Evolutionary conservation across 2,797 vertebrate genomes (phyloP).

Genomic region (Menidia menidia): DNA sequence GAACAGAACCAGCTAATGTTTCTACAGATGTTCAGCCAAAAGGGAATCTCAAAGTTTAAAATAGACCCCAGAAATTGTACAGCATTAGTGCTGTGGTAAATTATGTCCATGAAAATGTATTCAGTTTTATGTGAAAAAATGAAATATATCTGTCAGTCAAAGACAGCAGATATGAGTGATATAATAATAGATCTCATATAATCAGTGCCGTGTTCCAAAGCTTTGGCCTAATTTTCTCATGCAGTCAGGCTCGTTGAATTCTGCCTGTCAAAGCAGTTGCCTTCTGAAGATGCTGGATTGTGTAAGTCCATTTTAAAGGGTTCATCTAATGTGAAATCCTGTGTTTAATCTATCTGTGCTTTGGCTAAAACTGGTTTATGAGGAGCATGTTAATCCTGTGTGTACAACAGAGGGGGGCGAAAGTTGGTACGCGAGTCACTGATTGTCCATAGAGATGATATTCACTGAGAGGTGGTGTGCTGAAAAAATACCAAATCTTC

Average conservation of each 20-base stretch:
- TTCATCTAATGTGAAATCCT: constrained; percentile 65
- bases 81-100: constrained; percentile 41
- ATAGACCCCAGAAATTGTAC: constrained; percentile 55
- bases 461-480: neutral
- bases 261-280: neutral
- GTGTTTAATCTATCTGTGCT: constrained; percentile 68
- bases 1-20: constrained; percentile 43
- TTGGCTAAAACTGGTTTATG: constrained; percentile 64
- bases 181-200: constrained; percentile 21
- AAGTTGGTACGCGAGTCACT: constrained; percentile 12
- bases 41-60: constrained; percentile 48
- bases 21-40: constrained; percentile 30
- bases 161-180: constrained; percentile 3
- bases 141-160: constrained; percentile 17
- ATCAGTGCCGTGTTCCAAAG: constrained; percentile 17
- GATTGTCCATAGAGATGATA: constrained; percentile 9
- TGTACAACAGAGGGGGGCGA: constrained; percentile 14
- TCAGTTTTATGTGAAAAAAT: neutral
- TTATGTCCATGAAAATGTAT: constrained; percentile 29
- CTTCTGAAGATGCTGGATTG: constrained; percentile 38
- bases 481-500: constrained; percentile 32
- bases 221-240: constrained; percentile 15
- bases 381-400: constrained; percentile 67
- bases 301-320: constrained; percentile 54
- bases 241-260: constrained; percentile 24